Base-by-base conservation (phyloP, 2,113 vertebrate species). In the Zapornia atra region DNA sequence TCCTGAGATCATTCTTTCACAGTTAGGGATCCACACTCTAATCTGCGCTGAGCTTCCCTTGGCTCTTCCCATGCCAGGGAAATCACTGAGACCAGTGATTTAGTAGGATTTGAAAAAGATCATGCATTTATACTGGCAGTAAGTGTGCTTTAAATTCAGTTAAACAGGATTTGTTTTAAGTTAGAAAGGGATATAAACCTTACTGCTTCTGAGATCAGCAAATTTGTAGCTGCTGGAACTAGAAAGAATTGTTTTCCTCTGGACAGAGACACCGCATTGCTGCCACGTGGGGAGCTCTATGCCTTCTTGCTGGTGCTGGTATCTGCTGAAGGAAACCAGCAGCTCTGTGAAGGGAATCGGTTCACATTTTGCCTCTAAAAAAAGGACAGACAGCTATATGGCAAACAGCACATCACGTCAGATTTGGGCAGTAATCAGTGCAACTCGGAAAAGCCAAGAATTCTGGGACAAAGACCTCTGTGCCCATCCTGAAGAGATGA, bases 21-120 rank as follows among this genome's bases (percentile, higher is more conserved):
- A 40, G 16, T 21, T 64, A 64, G 24, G 24, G 38, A 59, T 88
- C 42, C 26, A 36, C 31, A 40, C 77, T 24, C 11, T 81, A 83
- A 90, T 88, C 90, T 63, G 24, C 24, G 28, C 26, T 7, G 2
- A 75, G 42, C 22, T 80, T 77, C 64, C 3, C 0, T 16, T 78
- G 76, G 14, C 33, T 81, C 54, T 76, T 88, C 53, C 46, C 46
- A 44, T 73, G 53, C 21, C 59, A 61, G 61, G 50, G 40, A 87
- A 95, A 85, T 79, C 57, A 76, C 48, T 54, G 79, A 94, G 21
- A 80, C 51, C 54, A 71, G 72, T 81, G 93, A 81, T 93, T 95
- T 80, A 86, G 64, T 11, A 73, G 90, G 96, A 95, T 96, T 95
- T 94, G 75, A 38, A 93, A 84, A 85, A 82, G 93, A 96, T 94